These are phyloP conservation scores for Dendrolimus kikuchii DNA, from an alignment of 1,140 invertebrate species.

Conservation along the genomic window DNA sequence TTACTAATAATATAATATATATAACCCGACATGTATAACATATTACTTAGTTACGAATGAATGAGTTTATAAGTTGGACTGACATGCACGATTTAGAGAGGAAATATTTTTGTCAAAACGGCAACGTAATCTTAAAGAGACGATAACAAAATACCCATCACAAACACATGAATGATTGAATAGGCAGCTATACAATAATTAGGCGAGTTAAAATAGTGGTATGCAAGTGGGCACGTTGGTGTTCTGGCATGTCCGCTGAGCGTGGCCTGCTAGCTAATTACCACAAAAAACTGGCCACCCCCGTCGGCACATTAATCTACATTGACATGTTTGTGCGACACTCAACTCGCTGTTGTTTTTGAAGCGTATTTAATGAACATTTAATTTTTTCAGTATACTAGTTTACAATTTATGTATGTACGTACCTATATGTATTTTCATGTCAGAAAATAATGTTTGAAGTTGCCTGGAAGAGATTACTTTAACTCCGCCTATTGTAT, in stretches of 20 bases:
- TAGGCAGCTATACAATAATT: slow-evolving; percentile 13
- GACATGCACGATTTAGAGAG: no score
- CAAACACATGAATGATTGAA: slow-evolving; percentile 13
- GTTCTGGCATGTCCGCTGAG: slow-evolving; percentile 15
- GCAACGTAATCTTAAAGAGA: no score
- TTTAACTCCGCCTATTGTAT: no score
- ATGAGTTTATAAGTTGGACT: no score
- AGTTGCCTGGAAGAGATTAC: no score
- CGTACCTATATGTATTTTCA: no score
- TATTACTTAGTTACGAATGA: no score
- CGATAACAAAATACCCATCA: no score
- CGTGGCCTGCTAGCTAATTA: slow-evolving; percentile 34
- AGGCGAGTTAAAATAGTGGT: slow-evolving; percentile 7
- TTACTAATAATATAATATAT: no score
- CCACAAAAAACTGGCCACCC: slow-evolving; percentile 51
- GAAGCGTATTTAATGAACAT: background rate
- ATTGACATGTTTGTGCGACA: slow-evolving; percentile 38
- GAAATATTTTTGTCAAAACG: no score
- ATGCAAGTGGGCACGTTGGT: slow-evolving; percentile 8
- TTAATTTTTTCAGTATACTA: background rate
- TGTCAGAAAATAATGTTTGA: no score
- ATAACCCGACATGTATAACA: no score
- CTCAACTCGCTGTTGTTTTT: slow-evolving; percentile 10
- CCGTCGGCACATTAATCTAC: slow-evolving; percentile 35
- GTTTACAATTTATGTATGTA: slow-evolving; percentile 11